Conservation (phyloP, 2,113 vertebrate genomes). For the Talpa occidentalis region DNA sequence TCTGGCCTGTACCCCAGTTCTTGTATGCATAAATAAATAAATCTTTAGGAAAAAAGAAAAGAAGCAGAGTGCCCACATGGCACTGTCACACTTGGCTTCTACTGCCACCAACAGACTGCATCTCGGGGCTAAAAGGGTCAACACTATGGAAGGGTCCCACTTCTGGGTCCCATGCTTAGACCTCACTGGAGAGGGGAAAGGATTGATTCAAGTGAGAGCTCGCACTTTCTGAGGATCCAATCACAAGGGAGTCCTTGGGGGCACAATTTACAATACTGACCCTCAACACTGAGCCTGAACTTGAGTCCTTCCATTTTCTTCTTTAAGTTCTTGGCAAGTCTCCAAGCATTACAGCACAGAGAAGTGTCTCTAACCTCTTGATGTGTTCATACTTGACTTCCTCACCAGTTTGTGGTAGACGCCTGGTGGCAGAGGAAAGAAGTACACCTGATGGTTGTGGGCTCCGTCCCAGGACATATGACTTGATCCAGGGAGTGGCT, state of each 20-base stretch:
- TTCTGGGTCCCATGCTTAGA: background rate
- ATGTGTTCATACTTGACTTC: background rate
- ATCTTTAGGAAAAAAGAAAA: background rate
- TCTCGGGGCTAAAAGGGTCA: background rate
- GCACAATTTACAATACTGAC: background rate
- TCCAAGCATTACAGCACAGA: background rate
- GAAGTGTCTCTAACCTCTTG: background rate
- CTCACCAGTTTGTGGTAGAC: background rate
- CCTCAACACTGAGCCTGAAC: background rate
- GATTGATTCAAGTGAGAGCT: background rate
- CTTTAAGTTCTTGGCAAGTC: background rate
- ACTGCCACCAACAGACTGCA: background rate
- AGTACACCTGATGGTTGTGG: background rate
- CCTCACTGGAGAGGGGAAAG: background rate
- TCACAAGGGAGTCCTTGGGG: background rate
- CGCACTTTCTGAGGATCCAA: background rate
- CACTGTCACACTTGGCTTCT: background rate
- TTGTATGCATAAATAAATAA: no score
- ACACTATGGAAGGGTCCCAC: background rate
- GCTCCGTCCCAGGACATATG: background rate
- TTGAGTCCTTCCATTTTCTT: background rate
- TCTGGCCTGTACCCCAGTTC: no score
- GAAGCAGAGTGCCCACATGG: background rate
- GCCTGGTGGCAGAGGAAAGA: background rate
- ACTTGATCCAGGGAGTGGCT: background rate